These are phyloP conservation scores for Harpegnathos saltator DNA, from an alignment of 1,140 invertebrate species.

Conservation along the genomic window DNA sequence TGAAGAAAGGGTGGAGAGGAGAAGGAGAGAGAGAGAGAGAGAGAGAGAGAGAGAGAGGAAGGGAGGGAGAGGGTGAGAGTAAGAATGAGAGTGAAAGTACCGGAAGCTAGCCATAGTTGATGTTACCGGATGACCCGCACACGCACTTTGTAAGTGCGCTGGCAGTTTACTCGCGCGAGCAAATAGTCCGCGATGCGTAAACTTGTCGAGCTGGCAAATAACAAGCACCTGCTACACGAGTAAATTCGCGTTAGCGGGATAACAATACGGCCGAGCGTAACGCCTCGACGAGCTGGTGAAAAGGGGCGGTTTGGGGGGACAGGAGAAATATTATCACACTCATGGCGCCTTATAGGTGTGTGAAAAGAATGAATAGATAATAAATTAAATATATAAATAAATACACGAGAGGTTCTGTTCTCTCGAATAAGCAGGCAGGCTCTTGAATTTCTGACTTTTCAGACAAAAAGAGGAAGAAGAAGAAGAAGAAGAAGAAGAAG, in stretches of 20 bases:
- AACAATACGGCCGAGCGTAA: conserved; percentile 38
- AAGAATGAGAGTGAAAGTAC: neutral
- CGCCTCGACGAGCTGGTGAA: neutral
- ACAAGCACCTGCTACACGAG: conserved; percentile 50
- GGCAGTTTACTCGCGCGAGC: conserved; percentile 47
- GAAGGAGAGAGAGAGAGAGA: neutral
- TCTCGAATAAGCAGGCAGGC: too few species aligned
- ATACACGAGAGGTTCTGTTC: too few species aligned
- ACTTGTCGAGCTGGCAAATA: conserved; percentile 58
- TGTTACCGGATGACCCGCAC: neutral
- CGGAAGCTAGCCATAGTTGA: conserved; percentile 11
- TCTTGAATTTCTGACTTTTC: too few species aligned
- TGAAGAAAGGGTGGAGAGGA: neutral
- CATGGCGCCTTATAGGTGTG: neutral
- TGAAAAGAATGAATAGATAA: neutral
- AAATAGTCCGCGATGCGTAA: conserved; percentile 57
- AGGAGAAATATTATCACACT: neutral
- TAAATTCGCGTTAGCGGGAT: conserved; percentile 55
- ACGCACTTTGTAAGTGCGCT: neutral
- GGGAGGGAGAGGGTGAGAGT: conserved; percentile 10
- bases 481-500: too few species aligned
- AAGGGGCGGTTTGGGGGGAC: too few species aligned
- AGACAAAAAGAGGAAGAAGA: too few species aligned
- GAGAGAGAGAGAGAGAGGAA: conserved; percentile 11
- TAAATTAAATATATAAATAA: neutral